Base-by-base conservation (phyloP, 1,140 invertebrate genomes). In the Amyelois transitella region DNA sequence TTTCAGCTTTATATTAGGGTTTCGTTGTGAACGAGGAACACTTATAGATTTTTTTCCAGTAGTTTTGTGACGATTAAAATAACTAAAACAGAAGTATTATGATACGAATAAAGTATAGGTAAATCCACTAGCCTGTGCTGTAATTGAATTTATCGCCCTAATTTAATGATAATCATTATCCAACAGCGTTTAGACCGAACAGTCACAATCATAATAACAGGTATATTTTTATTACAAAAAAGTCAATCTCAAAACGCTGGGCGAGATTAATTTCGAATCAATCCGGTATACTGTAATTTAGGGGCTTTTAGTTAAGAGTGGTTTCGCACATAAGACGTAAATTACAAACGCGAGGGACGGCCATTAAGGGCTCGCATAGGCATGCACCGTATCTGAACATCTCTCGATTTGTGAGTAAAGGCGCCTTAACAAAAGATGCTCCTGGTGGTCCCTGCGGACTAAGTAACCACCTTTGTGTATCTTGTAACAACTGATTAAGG, bases 271-370 rank as follows among this genome's bases (percentile, higher is more conserved):
- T 86, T 75, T 79, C 62, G 70, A 83, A 83, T 84, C 81, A 81
- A 86, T 84, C 71, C 72, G 66, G 76, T 75, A 72, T 78, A 58
- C 62, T 81, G 75, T 79, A 85, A 87, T 85, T 87, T 85, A 82
- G 72, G 73, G 75, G 76, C 83, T 86, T 85, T 86, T 83, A 86
- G 83, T 82, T 83, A 83, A 83, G 73, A 83, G 77, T 75, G 73
- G 80, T 80, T 84, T 82, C 77, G 83, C 83, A 86, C 81, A 86
- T 84, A 75, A 82, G 81, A 84, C 83, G 80, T 84, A 86, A 86
- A 84, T 86, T 86, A 81, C 76, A 67, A 69, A 61, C 59, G 69
- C 67, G 72, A 77, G 78, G 78, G 70, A 71, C 72, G 73, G 76
- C 78, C 78, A 83, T 84, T 86, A 83, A 75, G 73, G 69, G 64